These are phyloP conservation scores for Rhagoletis zephyria DNA, from an alignment of 1,140 invertebrate species.

Conservation along the genomic window DNA sequence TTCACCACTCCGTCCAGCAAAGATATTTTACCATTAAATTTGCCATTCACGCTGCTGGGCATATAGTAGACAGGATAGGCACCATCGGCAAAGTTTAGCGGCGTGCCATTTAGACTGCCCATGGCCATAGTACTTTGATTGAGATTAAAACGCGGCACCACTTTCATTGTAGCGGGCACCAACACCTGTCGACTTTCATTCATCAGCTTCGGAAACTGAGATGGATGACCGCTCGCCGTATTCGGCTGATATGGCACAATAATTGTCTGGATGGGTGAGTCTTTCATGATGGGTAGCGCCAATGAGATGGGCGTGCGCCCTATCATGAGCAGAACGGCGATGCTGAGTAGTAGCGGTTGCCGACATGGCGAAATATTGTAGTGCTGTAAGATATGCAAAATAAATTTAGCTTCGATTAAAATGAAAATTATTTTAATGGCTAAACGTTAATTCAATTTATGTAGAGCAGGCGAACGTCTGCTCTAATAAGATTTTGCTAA, in stretches of 20 bases:
- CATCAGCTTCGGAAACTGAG: conserved; percentile 43
- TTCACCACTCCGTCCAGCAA: conserved; percentile 46
- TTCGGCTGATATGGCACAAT: conserved; percentile 57
- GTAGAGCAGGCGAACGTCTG: neutral
- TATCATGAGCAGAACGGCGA: neutral
- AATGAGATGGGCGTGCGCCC: neutral
- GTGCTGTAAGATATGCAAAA: conserved; percentile 28
- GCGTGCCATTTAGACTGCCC: conserved; percentile 53
- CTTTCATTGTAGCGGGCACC: conserved; percentile 52
- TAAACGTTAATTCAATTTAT: conserved; percentile 37
- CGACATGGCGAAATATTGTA: neutral
- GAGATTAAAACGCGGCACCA: conserved; percentile 54
- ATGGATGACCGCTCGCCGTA: conserved; percentile 25
- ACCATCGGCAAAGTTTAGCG: conserved; percentile 57
- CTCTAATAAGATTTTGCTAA: neutral
- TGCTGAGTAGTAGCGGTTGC: neutral
- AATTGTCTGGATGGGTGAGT: conserved; percentile 56
- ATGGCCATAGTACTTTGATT: conserved; percentile 54
- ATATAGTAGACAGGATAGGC: conserved; percentile 60
- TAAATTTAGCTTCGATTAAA: conserved; percentile 40
- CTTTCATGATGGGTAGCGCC: neutral
- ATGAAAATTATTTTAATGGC: conserved; percentile 27
- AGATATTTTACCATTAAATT: conserved; percentile 58
- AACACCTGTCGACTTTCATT: conserved; percentile 54
- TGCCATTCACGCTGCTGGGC: conserved; percentile 57